Evolutionary conservation across 1,140 invertebrate genomes (phyloP).

Genomic region (Helicorthomorpha holstii): DNA sequence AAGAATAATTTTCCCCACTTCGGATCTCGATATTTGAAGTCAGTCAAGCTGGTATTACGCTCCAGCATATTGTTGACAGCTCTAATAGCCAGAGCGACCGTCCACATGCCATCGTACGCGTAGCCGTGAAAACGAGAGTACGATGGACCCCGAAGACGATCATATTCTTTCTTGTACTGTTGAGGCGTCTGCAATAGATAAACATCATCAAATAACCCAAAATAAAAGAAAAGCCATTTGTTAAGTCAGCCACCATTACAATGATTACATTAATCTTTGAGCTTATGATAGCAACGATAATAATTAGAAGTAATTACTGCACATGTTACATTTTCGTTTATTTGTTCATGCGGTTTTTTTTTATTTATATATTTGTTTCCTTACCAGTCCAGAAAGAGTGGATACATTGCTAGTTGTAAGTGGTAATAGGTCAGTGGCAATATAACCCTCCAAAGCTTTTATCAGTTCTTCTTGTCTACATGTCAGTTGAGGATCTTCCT

Average conservation of each 20-base stretch:
- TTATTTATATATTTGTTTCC: too few species aligned
- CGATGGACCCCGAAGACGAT: conserved; percentile 52
- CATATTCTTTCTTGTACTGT: conserved; percentile 70
- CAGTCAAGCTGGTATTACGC: conserved; percentile 27
- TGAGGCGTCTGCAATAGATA: conserved; percentile 39
- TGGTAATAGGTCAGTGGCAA: conserved; percentile 66
- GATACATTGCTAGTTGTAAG: conserved; percentile 52
- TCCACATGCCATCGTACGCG: conserved; percentile 94
- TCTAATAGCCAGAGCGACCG: conserved; percentile 77
- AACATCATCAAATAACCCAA: conserved; percentile 6
- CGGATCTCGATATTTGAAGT: conserved; percentile 65
- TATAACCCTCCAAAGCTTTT: conserved; percentile 70
- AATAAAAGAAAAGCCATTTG: too few species aligned
- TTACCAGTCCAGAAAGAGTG: conserved; percentile 79
- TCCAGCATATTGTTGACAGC: conserved; percentile 52
- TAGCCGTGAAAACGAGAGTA: conserved; percentile 95
- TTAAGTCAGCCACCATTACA: too few species aligned
- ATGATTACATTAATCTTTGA: too few species aligned
- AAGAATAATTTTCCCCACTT: conserved; percentile 77
- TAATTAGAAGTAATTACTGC: too few species aligned
- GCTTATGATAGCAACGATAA: too few species aligned
- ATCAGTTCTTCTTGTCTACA: conserved; percentile 61
- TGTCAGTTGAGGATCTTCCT: conserved; percentile 20
- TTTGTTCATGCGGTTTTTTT: too few species aligned
- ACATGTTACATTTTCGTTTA: too few species aligned